Conservation (phyloP, 2,113 vertebrate genomes). For the Uria aalge region DNA sequence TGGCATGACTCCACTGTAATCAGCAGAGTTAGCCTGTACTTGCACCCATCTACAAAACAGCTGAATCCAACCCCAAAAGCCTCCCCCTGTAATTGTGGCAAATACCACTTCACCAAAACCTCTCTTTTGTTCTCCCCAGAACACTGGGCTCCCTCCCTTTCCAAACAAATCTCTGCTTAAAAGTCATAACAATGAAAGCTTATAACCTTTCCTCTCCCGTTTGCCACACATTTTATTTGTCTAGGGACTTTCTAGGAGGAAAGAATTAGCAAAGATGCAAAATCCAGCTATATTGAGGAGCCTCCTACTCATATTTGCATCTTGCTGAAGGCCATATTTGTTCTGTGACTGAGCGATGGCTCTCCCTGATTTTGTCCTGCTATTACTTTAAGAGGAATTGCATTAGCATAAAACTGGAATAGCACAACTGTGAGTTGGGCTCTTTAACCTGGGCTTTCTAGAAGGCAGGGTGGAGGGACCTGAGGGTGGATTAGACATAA, state of each 20-base stretch:
- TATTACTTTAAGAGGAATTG: background rate
- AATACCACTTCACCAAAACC: background rate
- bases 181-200: background rate
- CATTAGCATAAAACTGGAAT: background rate
- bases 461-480: background rate
- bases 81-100: background rate
- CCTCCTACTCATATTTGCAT: background rate
- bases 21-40: background rate
- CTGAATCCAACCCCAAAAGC: background rate
- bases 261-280: background rate
- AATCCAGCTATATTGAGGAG: background rate
- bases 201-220: background rate
- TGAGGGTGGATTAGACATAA: background rate
- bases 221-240: background rate
- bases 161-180: background rate
- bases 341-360: background rate
- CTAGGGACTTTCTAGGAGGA: background rate
- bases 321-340: background rate
- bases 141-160: background rate
- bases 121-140: background rate
- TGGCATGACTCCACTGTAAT: background rate
- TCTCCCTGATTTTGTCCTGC: background rate
- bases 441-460: background rate
- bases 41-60: background rate
- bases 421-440: background rate